Base-by-base conservation (phyloP, 2,113 vertebrate genomes). In the Rattus rattus region DNA sequence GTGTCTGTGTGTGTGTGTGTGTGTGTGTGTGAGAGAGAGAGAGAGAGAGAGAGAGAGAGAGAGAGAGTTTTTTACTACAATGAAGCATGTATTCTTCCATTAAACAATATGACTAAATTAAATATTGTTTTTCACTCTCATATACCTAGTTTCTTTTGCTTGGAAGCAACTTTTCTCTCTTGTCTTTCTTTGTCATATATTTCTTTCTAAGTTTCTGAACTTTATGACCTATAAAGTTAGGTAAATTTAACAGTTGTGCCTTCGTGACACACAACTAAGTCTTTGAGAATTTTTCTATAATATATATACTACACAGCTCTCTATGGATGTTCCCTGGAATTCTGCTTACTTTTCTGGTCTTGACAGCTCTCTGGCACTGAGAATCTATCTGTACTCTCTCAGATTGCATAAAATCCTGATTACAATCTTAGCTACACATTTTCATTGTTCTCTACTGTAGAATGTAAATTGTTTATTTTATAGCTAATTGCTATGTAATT, bases 251-350 rank as follows among this genome's bases (percentile, higher is more conserved):
- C 12, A 72, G n/a, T 11, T 14, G 1, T 72, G 12, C 19, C 14
- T 2, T 17, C 2, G 1, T 39, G n/a, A 30, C 8, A 33, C 1
- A 36, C 19, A 56, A 4, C 2, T n/a, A 43, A 2, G 56, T 36
- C 14, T 2, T 77, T 72, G 36, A 69, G 33, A 75, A 17, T 43
- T 16, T 39, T 75, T 30, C 22, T 75, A 2, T 28, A 39, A 4
- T 11, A 67, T 24, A 67, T 24, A 36, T 12, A 7, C 9, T 49
- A 36, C 24, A 70, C 2, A 4, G n/a, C 24, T 73, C 8, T 36
- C 16, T 65, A 5, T 1, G 49, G 12, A 8, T 69, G 0, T 39
- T 90, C 0, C 20, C 4, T 73, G 9, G 20, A 3, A 47, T 77
- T 24, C 0, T 59, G 1, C 52, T 75, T 59, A 52, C 22, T 75